These are phyloP conservation scores for Tupiocoris notatus DNA, from an alignment of 2,888 invertebrate species.

Conservation along the genomic window DNA sequence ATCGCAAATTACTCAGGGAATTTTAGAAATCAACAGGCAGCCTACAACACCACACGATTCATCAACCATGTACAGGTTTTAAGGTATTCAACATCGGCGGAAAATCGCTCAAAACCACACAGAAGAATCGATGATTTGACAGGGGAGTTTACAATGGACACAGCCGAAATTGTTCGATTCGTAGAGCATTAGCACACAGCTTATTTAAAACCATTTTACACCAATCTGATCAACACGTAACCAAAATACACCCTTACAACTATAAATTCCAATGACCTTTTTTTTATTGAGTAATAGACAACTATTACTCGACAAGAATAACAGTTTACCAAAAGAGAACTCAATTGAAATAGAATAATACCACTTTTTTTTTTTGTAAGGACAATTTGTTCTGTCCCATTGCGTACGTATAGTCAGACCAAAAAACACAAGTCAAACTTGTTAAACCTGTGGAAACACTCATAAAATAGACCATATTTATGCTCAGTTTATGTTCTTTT, in stretches of 20 bases:
- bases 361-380: too few relatives aligned
- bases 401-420: neutral
- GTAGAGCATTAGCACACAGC: neutral
- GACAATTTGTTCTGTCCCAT: neutral
- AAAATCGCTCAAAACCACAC: neutral
- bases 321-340: neutral
- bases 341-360: too few relatives aligned
- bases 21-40: too few relatives aligned
- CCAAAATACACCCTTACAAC: neutral
- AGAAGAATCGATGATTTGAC: neutral
- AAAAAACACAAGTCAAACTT: slow-evolving; percentile 18
- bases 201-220: too few relatives aligned
- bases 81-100: neutral
- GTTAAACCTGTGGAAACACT: slow-evolving; percentile 29
- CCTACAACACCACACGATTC: neutral
- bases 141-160: neutral
- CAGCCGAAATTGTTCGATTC: neutral
- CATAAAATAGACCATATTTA: slow-evolving; percentile 22
- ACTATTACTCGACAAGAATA: neutral
- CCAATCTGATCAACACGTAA: too few relatives aligned
- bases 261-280: too few relatives aligned
- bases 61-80: neutral
- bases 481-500: neutral
- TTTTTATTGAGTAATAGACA: too few relatives aligned
- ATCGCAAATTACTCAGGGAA: too few relatives aligned